Evolutionary conservation across 2,888 invertebrate species (phyloP), one percentile per base, ranked within the genome.

Genomic region (Drosophila robusta): DNA sequence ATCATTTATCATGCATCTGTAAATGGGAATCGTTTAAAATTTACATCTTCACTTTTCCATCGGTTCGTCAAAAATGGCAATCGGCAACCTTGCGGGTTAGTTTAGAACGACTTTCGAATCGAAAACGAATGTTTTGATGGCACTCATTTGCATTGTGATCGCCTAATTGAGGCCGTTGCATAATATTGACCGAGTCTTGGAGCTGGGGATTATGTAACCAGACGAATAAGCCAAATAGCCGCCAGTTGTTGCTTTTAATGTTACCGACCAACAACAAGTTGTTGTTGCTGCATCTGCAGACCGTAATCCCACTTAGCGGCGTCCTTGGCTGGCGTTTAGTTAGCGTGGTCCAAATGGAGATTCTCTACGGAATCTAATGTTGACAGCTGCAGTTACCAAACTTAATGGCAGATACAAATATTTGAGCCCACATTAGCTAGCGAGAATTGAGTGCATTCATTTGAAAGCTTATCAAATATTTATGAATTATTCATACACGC

Each of bases 141-240:
- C 57, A 16, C 61, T 87, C 70, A 84, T 81, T 84, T 81, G 81
- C 78, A 87, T 87, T 80, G 46, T 56, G 70, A 49, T 47, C 62
- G 84, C 46, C 58, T 60, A 84, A 85, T 87, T 87, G 82, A 78
- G 81, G 88, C 60, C 88, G 71, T 63, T 85, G 81, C 81, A 82
- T 82, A 87, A 71, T 85, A 61, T 87, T 82, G 87, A 82, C 87
- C 81, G 81, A 71, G 55, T 69, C 61, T 68, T 58, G 22, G 16
- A 65, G 46, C 49, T 44, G 56, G 22, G 44, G 58, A 71, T 85
- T 68, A 67, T 87, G 81, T 82, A 87, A 85, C 64, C 78, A 71
- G 60, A 65, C 85, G 71, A 77, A 70, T 85, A 84, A 80, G 68
- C 66, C 75, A 77, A 70, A 68, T 51, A 57, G 56, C 60, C 49